Evolutionary conservation across 2,113 vertebrate species (phyloP).

Genomic region (Melospiza melodia): DNA sequence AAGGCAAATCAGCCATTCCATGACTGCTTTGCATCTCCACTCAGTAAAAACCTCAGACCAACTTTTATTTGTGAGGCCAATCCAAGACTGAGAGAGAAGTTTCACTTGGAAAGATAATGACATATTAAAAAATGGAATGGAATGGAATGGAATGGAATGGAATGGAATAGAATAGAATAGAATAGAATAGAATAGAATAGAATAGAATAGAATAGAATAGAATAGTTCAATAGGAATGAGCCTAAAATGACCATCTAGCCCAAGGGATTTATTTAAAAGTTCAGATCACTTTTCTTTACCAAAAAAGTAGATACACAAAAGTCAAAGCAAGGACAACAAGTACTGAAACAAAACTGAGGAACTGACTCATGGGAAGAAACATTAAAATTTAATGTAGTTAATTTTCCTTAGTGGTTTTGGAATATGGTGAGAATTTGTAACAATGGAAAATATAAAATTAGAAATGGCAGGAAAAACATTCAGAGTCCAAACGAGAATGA

Average conservation of each 20-base stretch:
- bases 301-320: background rate
- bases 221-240: background rate
- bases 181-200: background rate
- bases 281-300: background rate
- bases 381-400: background rate
- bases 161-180: background rate
- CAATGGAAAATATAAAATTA: background rate
- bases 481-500: background rate
- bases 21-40: background rate
- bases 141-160: fast-evolving
- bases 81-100: background rate
- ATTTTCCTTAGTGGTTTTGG: background rate
- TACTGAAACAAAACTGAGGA: background rate
- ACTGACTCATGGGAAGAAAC: background rate
- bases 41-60: background rate
- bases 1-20: background rate
- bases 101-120: background rate
- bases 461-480: background rate
- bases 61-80: background rate
- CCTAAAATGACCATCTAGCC: background rate
- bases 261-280: background rate
- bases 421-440: background rate
- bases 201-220: background rate
- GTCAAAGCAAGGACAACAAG: background rate
- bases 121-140: background rate